Conservation (phyloP, 2,113 vertebrate genomes). For the Leptodactylus fuscus region DNA sequence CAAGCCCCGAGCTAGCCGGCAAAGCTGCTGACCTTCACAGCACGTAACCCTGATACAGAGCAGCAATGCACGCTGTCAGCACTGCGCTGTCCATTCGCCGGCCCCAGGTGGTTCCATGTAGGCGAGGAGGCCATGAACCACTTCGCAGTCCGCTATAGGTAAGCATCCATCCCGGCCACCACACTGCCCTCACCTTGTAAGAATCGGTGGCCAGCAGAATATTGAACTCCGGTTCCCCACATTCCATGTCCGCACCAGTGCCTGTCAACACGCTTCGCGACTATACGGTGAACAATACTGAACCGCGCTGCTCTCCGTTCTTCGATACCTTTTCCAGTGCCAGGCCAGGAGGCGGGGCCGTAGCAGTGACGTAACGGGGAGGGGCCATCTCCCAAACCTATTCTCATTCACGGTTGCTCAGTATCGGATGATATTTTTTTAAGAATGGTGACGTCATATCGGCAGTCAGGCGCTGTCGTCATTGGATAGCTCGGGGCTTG, state of each 20-base stretch:
- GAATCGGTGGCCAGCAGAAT: constrained; percentile 92
- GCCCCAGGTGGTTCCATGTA: background rate
- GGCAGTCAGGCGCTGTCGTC: background rate
- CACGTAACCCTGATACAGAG: background rate
- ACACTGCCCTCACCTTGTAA: constrained; percentile 83
- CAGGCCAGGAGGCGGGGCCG: constrained; percentile 59
- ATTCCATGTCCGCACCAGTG: constrained; percentile 82
- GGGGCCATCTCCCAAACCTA: constrained; percentile 13
- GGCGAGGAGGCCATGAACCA: constrained; percentile 7
- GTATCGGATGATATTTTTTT: background rate
- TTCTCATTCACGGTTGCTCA: constrained; percentile 3
- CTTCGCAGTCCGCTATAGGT: background rate
- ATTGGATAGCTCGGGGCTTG: constrained; percentile 4
- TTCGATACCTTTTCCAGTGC: constrained; percentile 32
- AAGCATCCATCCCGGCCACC: background rate
- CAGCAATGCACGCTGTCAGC: background rate
- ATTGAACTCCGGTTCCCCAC: constrained; percentile 84
- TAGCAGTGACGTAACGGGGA: constrained; percentile 37
- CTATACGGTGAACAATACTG: constrained; percentile 47
- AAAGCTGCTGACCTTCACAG: constrained; percentile 38
- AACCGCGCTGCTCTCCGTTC: constrained; percentile 41
- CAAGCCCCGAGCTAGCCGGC: no score
- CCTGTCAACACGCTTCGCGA: constrained; percentile 64
- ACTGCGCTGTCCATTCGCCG: no score
- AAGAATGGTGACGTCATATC: constrained; percentile 23